Percentiles rank a stretch among this genome's conserved stretches.
Evolutionary conservation across 2,797 vertebrate genomes (phyloP).

Genomic region (Pygocentrus nattereri): DNA sequence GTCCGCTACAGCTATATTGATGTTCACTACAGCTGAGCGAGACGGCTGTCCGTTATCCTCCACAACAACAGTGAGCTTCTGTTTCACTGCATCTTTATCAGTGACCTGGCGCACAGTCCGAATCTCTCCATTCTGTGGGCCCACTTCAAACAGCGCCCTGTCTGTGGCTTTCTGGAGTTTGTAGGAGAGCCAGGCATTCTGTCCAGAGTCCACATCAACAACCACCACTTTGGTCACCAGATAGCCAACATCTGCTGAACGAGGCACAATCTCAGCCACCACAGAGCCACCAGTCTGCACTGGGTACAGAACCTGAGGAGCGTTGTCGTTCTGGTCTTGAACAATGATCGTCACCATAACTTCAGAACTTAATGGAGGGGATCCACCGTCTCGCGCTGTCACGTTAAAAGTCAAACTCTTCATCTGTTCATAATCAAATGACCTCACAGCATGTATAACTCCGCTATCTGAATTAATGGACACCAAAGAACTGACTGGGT

Average conservation of each 20-base stretch:
- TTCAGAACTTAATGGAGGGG: constrained; percentile 48
- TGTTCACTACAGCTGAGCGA: no score
- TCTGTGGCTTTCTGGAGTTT: constrained; percentile 74
- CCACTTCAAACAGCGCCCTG: constrained; percentile 72
- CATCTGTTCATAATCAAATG: constrained; percentile 56
- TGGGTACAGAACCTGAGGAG: no score
- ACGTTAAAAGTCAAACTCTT: constrained; percentile 49
- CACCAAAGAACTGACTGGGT: constrained; percentile 30
- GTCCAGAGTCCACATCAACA: no score
- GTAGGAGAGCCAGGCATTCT: constrained; percentile 80
- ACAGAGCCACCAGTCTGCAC: no score
- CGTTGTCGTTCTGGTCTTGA: no score
- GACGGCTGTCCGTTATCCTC: no score
- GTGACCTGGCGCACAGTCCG: constrained; percentile 70
- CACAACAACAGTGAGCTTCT: no score
- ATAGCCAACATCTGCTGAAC: no score
- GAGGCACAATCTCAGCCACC: no score
- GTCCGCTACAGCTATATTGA: no score
- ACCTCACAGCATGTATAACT: constrained; percentile 41
- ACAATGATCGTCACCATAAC: not conserved
- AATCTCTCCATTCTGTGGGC: constrained; percentile 69
- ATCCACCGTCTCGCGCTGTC: constrained; percentile 53
- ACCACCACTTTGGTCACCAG: no score
- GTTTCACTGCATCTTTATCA: no score
- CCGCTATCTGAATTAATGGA: constrained; percentile 57